Conservation (phyloP, 2,888 invertebrate genomes). For the Herminia tarsipennalis region DNA sequence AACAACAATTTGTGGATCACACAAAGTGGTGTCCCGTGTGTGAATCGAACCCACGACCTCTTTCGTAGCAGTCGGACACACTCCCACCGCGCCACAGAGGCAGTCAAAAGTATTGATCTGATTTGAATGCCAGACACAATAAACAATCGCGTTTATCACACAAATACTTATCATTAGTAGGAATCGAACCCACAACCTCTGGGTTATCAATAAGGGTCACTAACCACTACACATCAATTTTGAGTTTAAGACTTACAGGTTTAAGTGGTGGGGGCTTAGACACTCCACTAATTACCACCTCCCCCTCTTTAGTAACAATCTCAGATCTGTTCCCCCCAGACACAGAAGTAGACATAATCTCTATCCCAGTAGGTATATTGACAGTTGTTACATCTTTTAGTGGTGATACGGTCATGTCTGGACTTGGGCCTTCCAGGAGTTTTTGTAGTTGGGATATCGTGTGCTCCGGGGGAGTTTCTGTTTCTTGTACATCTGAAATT, state of each 20-base stretch:
- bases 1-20: no score
- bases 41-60: no score
- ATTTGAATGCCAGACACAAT: no score
- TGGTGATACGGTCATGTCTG: neutral
- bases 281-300: conserved; percentile 52
- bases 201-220: no score
- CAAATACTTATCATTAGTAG: no score
- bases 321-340: conserved; percentile 40
- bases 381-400: conserved; percentile 28
- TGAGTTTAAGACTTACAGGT: conserved; percentile 37
- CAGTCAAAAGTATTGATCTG: no score
- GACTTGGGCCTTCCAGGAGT: neutral
- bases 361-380: conserved; percentile 44
- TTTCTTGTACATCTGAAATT: conserved; percentile 27
- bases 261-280: conserved; percentile 48
- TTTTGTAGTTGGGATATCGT: neutral
- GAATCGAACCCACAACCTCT: no score
- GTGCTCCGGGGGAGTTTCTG: conserved; percentile 6
- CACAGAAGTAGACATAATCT: conserved; percentile 43
- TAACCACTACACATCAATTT: neutral
- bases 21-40: no score
- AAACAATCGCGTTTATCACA: no score
- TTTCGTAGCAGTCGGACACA: no score
- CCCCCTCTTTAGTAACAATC: conserved; percentile 46
- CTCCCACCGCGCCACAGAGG: no score